Evolutionary conservation across 2,888 invertebrate genomes (phyloP).

Genomic region (Nemotelus nigrinus): DNA sequence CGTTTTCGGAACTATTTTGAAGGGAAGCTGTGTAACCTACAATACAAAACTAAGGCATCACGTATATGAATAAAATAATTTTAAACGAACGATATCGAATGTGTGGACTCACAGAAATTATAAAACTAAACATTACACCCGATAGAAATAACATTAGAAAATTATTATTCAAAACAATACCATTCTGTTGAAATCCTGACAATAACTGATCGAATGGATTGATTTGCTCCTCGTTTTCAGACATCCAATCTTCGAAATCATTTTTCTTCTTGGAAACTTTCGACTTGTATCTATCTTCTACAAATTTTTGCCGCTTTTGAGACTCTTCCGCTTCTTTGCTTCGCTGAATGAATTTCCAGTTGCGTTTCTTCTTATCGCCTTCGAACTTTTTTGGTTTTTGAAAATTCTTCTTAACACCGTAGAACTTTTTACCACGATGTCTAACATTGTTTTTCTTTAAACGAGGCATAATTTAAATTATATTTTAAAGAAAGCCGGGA

Average conservation of each 20-base stretch:
- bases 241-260: slow-evolving; percentile 23
- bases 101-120: too few species aligned
- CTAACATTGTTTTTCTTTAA: slow-evolving; percentile 16
- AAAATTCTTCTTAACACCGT: slow-evolving; percentile 1
- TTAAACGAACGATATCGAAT: too few species aligned
- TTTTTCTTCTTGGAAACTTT: slow-evolving; percentile 26
- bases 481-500: neutral
- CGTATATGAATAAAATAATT: too few species aligned
- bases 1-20: too few species aligned
- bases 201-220: slow-evolving; percentile 68
- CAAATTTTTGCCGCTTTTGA: slow-evolving; percentile 54
- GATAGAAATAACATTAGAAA: too few species aligned
- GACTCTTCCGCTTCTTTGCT: slow-evolving; percentile 60
- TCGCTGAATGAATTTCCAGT: slow-evolving; percentile 58
- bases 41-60: too few species aligned
- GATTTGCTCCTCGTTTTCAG: slow-evolving; percentile 63
- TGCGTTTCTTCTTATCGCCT: slow-evolving; percentile 52
- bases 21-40: too few species aligned
- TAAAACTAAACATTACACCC: too few species aligned
- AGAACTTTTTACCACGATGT: slow-evolving; percentile 16
- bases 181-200: slow-evolving; percentile 64
- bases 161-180: slow-evolving; percentile 32
- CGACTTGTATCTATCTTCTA: slow-evolving; percentile 53
- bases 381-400: slow-evolving; percentile 18
- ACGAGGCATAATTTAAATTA: slow-evolving; percentile 15